A percentile compares a stretch with the other conserved stretches of the same genome.
phyloP scores from a whole-genome alignment of 2,888 invertebrate species.

The Drosophila acutilabella region DNA sequence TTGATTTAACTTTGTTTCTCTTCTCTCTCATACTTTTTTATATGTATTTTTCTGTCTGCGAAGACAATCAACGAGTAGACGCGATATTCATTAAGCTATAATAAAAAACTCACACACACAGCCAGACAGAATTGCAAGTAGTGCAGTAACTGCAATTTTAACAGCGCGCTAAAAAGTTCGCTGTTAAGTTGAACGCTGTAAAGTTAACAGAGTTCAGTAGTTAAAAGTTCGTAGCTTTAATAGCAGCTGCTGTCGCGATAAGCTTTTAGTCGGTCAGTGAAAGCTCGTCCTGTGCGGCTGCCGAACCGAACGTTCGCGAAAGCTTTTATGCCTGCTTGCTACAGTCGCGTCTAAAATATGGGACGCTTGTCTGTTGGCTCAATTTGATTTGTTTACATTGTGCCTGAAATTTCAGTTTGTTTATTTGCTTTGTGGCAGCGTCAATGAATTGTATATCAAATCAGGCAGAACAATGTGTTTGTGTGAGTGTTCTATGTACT shows the following conservation, averaged over 20 bases:
- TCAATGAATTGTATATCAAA: constrained; percentile 33
- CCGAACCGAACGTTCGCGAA: constrained; percentile 18
- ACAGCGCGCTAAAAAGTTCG: constrained; percentile 5
- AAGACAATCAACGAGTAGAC: constrained; percentile 74
- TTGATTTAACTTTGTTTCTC: constrained; percentile 66
- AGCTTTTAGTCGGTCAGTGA: constrained; percentile 28
- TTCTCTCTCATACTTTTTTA: background rate
- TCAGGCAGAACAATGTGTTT: constrained; percentile 1
- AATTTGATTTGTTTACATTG: constrained; percentile 67
- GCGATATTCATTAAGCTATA: constrained; percentile 52
- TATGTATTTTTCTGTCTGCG: constrained; percentile 56
- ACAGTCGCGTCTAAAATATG: constrained; percentile 52
- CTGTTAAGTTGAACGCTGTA: constrained; percentile 6
- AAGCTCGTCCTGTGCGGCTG: constrained; percentile 40
- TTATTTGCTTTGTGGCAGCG: constrained; percentile 46
- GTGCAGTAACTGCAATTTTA: constrained; percentile 6
- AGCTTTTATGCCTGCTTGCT: constrained; percentile 37
- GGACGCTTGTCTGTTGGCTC: background rate
- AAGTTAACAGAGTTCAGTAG: constrained; percentile 20
- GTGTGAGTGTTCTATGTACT: background rate
- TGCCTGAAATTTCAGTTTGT: constrained; percentile 43
- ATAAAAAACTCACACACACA: constrained; percentile 5
- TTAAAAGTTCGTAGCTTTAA: background rate
- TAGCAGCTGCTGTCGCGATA: background rate
- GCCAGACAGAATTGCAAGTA: background rate